These are phyloP conservation scores for Mercenaria mercenaria DNA, from an alignment of 1,140 invertebrate genomes.

Conservation along the genomic window DNA sequence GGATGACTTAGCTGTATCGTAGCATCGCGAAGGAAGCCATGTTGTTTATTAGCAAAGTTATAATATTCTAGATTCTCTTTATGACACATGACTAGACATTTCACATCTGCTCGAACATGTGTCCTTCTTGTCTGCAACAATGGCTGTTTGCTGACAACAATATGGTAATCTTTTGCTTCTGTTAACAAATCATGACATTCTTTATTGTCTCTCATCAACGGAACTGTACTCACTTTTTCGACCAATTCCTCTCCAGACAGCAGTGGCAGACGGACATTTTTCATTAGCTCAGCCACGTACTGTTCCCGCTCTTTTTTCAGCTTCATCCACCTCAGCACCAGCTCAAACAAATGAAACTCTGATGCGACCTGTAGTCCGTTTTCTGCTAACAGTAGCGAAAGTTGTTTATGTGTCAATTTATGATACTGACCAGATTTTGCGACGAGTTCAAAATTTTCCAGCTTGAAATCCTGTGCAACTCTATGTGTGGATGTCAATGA, in stretches of 20 bases:
- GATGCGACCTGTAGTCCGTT: constrained; percentile 81
- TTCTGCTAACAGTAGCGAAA: constrained; percentile 78
- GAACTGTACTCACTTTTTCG: constrained; percentile 82
- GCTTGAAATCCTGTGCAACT: constrained; percentile 78
- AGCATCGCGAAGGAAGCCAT: constrained; percentile 80
- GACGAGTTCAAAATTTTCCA: constrained; percentile 83
- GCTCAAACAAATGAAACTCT: constrained; percentile 82
- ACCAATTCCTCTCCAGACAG: constrained; percentile 84
- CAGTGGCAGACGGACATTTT: constrained; percentile 82
- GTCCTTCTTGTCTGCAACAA: constrained; percentile 81
- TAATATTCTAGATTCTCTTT: constrained; percentile 83
- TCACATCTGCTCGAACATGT: constrained; percentile 81
- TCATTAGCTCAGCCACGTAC: constrained; percentile 80
- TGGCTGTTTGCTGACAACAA: constrained; percentile 84
- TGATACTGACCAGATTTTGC: constrained; percentile 82
- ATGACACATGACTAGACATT: constrained; percentile 83
- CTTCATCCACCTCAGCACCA: constrained; percentile 83
- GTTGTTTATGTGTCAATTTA: constrained; percentile 77
- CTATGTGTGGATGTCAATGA: constrained; percentile 73
- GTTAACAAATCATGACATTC: constrained; percentile 82
- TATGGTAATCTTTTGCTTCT: constrained; percentile 85
- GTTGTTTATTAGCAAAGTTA: constrained; percentile 79
- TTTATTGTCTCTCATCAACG: constrained; percentile 79
- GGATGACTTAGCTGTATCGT: constrained; percentile 84
- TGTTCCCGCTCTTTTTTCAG: constrained; percentile 71